Percentiles rank a stretch among this genome's conserved stretches.
Evolutionary conservation across 2,888 invertebrate genomes (phyloP).

Genomic region (Cheilosia soror): DNA sequence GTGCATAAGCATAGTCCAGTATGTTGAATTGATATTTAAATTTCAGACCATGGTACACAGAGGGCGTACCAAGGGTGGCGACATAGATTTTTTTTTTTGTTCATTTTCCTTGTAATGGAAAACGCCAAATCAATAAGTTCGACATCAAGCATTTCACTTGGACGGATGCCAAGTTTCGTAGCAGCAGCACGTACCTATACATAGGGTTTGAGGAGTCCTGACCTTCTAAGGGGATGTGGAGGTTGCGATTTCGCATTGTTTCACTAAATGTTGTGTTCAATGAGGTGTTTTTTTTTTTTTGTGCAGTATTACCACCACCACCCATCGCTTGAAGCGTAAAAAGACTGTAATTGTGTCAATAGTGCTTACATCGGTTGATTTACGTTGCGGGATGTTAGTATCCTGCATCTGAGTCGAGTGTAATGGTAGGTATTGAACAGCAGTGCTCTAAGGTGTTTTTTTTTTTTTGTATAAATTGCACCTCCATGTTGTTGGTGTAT

Average conservation of each 20-base stretch:
- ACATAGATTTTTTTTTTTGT: not conserved
- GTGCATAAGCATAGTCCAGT: not conserved
- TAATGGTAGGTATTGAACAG: constrained; percentile 19
- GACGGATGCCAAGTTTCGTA: constrained; percentile 50
- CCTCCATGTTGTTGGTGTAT: not conserved
- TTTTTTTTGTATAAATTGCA: no score
- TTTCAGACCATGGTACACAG: constrained; percentile 37
- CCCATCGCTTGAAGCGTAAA: constrained; percentile 10
- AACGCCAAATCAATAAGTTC: constrained; percentile 68
- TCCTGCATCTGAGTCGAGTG: constrained; percentile 12
- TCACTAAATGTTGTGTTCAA: constrained; percentile 24
- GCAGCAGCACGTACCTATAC: not conserved
- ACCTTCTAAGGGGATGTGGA: constrained; percentile 41
- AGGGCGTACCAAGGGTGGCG: not conserved
- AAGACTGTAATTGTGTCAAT: constrained; percentile 63
- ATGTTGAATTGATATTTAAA: constrained; percentile 50
- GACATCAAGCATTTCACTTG: constrained; percentile 67
- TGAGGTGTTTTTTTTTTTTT: constrained; percentile 27
- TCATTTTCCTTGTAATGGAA: constrained; percentile 37
- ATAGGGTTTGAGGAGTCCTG: constrained; percentile 26
- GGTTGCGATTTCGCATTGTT: constrained; percentile 62
- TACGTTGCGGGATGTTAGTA: constrained; percentile 24
- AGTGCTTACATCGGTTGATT: constrained; percentile 51
- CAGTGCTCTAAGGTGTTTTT: constrained; percentile 5
- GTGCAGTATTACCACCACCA: constrained; percentile 10